These are phyloP conservation scores for Portunus trituberculatus DNA, from an alignment of 1,140 invertebrate species.

Conservation along the genomic window DNA sequence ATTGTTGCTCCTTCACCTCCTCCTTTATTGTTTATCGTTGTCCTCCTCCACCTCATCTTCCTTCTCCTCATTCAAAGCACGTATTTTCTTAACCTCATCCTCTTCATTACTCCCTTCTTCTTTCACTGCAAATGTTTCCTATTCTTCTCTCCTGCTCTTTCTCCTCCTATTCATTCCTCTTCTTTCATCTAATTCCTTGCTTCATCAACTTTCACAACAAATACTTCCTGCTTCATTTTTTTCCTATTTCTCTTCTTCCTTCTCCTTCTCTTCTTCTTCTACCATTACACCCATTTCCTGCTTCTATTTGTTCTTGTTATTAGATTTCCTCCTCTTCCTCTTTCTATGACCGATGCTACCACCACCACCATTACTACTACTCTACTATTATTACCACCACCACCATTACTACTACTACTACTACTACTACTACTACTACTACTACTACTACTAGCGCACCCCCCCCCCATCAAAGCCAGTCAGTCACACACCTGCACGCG, in stretches of 20 bases:
- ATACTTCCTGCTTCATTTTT: neutral
- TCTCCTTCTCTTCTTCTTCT: neutral
- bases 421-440: conserved; percentile 12
- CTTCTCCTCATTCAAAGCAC: too few species aligned
- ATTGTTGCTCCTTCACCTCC: too few species aligned
- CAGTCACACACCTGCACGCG: too few species aligned
- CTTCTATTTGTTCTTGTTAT: neutral
- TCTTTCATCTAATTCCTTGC: too few species aligned
- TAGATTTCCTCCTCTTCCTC: neutral
- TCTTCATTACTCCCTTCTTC: too few species aligned
- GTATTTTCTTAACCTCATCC: too few species aligned
- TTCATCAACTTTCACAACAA: neutral
- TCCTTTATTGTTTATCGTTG: too few species aligned
- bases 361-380: neutral
- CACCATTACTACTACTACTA: neutral
- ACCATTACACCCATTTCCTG: neutral
- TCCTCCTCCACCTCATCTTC: too few species aligned
- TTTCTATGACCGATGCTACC: neutral
- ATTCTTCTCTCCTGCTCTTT: too few species aligned
- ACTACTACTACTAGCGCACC: neutral
- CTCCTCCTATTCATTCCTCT: neutral
- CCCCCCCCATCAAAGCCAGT: too few species aligned
- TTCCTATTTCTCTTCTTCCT: neutral
- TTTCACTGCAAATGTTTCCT: too few species aligned
- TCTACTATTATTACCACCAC: neutral